Evolutionary conservation across 2,797 vertebrate genomes (phyloP), one percentile per base, ranked within the genome.

Genomic region (Brachymystax lenok): DNA sequence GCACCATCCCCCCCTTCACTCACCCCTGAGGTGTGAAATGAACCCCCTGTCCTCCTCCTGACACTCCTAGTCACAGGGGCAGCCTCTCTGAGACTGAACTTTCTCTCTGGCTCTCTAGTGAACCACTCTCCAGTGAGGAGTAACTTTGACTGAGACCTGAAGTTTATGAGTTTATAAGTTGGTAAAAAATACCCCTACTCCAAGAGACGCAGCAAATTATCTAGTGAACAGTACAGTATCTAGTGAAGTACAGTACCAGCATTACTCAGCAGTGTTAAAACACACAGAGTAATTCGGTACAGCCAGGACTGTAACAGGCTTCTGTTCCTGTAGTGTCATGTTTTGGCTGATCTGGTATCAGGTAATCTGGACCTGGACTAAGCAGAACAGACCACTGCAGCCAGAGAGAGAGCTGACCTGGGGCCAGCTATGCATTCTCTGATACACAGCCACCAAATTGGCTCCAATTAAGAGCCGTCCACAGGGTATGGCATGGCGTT

Each of bases 1-100:
- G 84, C 86, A 82, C 84, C 70, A 27, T 27, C 51, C 70, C 27
- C 71, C 8, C 5, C 52, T 17, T 51, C 27, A 40, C 30, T 19
- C 24, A 21, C 59, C 59, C 21, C 59, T 63, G 59, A 63, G 59
- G 59, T 63, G 59, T 63, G 59, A 63, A 63, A 63, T 63, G 59
- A 63, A 63, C 59, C 59, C 3, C 12, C 59, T 24, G 59, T 63
- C 21, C 59, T 21, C 59, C 21, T 12, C 12, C 59, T 63, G 59
- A 63, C 56, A 46, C 14, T 30, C 70, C 33, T 19, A 24, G 67
- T 64, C 61, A 50, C 40, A 54, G 12, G 74, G 40, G 69, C 73
- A 82, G 74, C 61, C 40, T 51, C 28, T 35, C 40, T 40, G 35
- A 52, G 40, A 46, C 71, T 16, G 27, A 6, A 50, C 74, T 72